phyloP scores from a whole-genome alignment of 2,797 vertebrate species.

The Amblyopsis hoosieri region DNA sequence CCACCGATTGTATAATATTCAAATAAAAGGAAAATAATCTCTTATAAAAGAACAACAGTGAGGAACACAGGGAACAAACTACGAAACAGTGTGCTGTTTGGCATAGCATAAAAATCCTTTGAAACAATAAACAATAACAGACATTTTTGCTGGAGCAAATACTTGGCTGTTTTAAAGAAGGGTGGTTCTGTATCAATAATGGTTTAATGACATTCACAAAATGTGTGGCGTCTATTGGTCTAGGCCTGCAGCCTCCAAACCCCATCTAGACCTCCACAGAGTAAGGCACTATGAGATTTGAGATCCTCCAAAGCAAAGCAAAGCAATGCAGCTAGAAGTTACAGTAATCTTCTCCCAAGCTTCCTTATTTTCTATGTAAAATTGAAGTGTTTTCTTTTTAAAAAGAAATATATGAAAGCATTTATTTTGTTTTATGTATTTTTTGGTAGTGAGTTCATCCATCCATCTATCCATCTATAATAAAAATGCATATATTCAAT shows the following conservation, averaged over 20 bases:
- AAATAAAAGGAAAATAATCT: conserved; percentile 63
- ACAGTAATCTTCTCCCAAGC: no score
- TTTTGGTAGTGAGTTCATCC: no score
- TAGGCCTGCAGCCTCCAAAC: not conserved
- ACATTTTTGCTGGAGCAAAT: conserved; percentile 72
- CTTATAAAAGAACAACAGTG: conserved; percentile 5
- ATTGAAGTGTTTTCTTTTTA: no score
- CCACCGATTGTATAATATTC: not conserved
- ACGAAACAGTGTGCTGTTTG: conserved; percentile 31
- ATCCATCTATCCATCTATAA: no score
- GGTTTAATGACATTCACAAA: conserved; percentile 55
- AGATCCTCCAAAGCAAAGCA: no score
- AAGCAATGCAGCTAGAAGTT: no score
- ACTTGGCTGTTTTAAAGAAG: conserved; percentile 45
- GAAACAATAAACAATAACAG: conserved; percentile 78
- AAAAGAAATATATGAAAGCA: no score
- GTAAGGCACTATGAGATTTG: not conserved
- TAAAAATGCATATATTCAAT: no score
- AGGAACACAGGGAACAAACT: conserved; percentile 49
- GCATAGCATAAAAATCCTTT: conserved; percentile 62
- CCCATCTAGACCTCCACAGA: conserved; percentile 10
- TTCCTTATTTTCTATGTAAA: no score
- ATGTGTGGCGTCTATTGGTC: not conserved
- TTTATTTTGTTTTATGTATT: no score
- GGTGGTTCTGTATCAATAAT: conserved; percentile 71